These are phyloP conservation scores for Heterocephalus glaber DNA, from an alignment of 2,113 vertebrate species.

Conservation along the genomic window DNA sequence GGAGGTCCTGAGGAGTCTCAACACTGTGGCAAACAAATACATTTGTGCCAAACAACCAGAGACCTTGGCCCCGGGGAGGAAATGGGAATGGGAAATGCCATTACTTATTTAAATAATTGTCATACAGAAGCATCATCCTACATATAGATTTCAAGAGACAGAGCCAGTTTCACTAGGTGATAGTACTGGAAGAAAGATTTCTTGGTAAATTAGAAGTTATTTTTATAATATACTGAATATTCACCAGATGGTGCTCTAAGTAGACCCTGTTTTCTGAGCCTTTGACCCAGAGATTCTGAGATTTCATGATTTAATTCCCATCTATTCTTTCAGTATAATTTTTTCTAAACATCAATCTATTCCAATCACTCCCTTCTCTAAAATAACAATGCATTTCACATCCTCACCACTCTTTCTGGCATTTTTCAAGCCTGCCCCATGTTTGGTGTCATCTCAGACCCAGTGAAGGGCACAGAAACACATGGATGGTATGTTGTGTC, in stretches of 20 bases:
- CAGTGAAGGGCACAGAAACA: neutral
- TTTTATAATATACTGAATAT: neutral
- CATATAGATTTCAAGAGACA: neutral
- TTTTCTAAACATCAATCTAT: neutral
- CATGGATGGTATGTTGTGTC: neutral
- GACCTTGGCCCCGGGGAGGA: neutral
- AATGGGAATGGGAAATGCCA: neutral
- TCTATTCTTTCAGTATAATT: neutral
- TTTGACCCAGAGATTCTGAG: neutral
- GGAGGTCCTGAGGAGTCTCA: neutral
- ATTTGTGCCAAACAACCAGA: neutral
- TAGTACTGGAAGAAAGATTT: neutral
- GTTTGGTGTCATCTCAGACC: neutral
- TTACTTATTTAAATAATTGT: neutral
- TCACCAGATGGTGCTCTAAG: neutral
- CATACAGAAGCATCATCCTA: neutral
- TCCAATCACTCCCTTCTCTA: neutral
- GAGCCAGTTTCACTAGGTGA: neutral
- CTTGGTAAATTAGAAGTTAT: conserved; percentile 10
- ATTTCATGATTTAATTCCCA: neutral
- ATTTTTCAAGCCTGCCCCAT: neutral
- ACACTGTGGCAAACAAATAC: neutral
- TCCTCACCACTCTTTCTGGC: neutral
- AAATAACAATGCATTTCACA: neutral
- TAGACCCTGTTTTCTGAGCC: neutral